A percentile compares a stretch with the other conserved stretches of the same genome.
These are phyloP conservation scores for Coendou prehensilis DNA, from an alignment of 2,797 vertebrate genomes.

Conservation along the genomic window DNA sequence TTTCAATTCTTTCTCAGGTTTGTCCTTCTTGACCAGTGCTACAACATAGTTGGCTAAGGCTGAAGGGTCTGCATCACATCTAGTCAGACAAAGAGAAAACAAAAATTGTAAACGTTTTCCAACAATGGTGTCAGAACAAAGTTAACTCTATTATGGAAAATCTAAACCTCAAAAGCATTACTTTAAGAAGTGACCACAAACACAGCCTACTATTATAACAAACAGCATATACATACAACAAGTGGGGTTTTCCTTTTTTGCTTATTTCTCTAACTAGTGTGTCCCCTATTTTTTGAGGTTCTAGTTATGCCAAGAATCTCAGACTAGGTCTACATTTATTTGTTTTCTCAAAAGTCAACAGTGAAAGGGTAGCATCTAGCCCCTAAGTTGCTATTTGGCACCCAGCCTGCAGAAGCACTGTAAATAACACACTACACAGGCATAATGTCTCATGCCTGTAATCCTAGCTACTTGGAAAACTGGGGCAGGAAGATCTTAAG, in stretches of 20 bases:
- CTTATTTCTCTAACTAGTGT: slow-evolving; percentile 60
- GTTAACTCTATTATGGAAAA: slow-evolving; percentile 45
- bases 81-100: slow-evolving; percentile 81
- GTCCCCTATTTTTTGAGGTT: slow-evolving; percentile 59
- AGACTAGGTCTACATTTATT: slow-evolving; percentile 24
- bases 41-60: slow-evolving; percentile 99
- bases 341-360: slow-evolving; percentile 55
- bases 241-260: slow-evolving; percentile 44
- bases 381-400: background rate
- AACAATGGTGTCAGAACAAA: slow-evolving; percentile 1
- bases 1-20: slow-evolving; percentile 97
- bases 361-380: background rate
- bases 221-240: background rate
- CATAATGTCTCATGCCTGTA: background rate
- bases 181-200: slow-evolving; percentile 49
- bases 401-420: background rate
- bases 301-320: slow-evolving; percentile 48
- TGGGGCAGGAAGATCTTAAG: background rate
- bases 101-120: slow-evolving; percentile 56
- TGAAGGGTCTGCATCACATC: slow-evolving; percentile 97
- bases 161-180: slow-evolving; percentile 27
- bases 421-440: background rate
- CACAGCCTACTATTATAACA: background rate
- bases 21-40: slow-evolving; percentile 99
- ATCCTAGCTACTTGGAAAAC: background rate